phyloP scores from a whole-genome alignment of 2,888 invertebrate genomes.

The Linnaemya vulpina region DNA sequence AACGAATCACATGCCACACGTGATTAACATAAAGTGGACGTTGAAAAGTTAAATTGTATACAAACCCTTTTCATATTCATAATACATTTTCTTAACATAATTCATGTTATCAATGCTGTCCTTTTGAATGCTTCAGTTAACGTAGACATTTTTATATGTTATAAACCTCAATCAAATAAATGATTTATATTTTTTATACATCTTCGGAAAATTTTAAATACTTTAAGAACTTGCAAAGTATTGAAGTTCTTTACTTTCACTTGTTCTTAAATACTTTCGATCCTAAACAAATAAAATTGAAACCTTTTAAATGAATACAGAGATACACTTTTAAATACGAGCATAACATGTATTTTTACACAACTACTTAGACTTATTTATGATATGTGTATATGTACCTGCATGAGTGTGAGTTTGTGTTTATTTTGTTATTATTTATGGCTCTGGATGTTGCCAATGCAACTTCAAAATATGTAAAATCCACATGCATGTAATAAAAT shows the following conservation, averaged over 20 bases:
- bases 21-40: not conserved
- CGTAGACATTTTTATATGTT: not conserved
- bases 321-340: not conserved
- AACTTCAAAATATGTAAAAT: not conserved
- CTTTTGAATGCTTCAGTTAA: not conserved
- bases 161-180: not conserved
- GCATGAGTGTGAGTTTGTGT: not conserved
- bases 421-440: constrained; percentile 27
- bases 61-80: constrained; percentile 23
- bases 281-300: constrained; percentile 39
- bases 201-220: not conserved
- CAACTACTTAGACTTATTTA: constrained; percentile 15
- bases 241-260: not conserved
- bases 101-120: not conserved
- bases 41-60: not conserved
- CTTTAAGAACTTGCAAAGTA: constrained; percentile 14
- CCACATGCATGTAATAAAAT: not conserved
- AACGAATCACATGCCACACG: no score
- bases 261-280: not conserved
- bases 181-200: not conserved
- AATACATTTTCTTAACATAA: not conserved
- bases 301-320: not conserved
- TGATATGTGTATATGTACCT: constrained; percentile 3
- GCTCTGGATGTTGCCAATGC: constrained; percentile 11
- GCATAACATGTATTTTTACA: not conserved